A percentile compares a stretch with the other conserved stretches of the same genome.
These are phyloP conservation scores for Eustalomyia histrio DNA, from an alignment of 2,888 invertebrate genomes.

Conservation along the genomic window DNA sequence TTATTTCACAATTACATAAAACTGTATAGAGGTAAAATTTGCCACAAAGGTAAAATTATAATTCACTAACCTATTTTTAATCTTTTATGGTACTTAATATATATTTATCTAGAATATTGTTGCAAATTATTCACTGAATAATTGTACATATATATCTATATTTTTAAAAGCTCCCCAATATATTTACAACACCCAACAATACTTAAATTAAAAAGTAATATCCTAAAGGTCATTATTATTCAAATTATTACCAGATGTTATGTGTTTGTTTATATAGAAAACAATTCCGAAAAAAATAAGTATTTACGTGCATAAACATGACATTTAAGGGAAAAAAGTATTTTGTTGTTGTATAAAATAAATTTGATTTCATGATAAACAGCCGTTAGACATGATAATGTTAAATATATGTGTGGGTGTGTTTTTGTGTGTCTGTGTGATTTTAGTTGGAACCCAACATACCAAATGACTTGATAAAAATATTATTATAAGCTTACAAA, in stretches of 20 bases:
- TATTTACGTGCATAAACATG: not conserved
- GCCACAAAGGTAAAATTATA: too few species aligned
- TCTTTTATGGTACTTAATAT: too few species aligned
- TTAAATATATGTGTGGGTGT: not conserved
- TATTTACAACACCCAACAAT: not conserved
- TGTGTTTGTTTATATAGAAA: not conserved
- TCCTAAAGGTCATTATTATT: not conserved
- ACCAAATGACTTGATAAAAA: too few species aligned
- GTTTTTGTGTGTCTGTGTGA: not conserved
- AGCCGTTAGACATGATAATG: not conserved
- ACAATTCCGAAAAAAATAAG: not conserved
- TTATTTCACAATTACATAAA: too few species aligned
- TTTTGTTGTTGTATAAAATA: not conserved
- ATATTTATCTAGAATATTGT: too few species aligned
- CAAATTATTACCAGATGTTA: not conserved
- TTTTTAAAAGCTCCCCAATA: not conserved
- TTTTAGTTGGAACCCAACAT: not conserved
- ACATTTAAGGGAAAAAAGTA: not conserved
- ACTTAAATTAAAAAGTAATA: not conserved
- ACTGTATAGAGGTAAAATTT: too few species aligned
- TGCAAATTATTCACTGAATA: too few species aligned
- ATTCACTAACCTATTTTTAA: too few species aligned
- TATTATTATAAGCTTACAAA: too few species aligned
- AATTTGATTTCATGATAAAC: not conserved
- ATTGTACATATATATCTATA: too few species aligned